Evolutionary conservation across 2,888 invertebrate genomes (phyloP).

Genomic region (Calliphora vomitoria): DNA sequence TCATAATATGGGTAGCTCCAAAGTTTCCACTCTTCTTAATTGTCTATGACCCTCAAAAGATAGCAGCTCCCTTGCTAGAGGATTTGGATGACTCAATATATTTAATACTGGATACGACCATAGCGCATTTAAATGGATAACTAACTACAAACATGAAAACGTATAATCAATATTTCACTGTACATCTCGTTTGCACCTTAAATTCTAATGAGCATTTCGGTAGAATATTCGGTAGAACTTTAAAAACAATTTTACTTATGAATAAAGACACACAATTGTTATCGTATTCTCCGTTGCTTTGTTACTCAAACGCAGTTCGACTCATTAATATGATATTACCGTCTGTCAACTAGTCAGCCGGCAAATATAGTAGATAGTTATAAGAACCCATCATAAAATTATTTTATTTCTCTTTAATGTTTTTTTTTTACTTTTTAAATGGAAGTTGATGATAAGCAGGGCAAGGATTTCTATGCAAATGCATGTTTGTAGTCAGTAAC

Average conservation of each 20-base stretch:
- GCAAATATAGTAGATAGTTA: not conserved
- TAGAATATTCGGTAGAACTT: not conserved
- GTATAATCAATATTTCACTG: not conserved
- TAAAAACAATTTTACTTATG: not conserved
- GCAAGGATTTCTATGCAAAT: too few relatives aligned
- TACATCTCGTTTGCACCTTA: not conserved
- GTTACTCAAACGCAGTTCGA: not conserved
- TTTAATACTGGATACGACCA: too few relatives aligned
- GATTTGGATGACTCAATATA: too few relatives aligned
- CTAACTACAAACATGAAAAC: not conserved
- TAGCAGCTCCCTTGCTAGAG: too few relatives aligned
- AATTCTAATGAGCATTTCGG: not conserved
- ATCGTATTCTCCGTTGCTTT: not conserved
- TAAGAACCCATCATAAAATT: slow-evolving; percentile 20
- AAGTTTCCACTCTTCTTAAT: too few relatives aligned
- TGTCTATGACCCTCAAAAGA: too few relatives aligned
- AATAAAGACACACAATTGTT: too few relatives aligned
- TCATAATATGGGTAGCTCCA: too few relatives aligned
- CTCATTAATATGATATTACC: slow-evolving; percentile 27
- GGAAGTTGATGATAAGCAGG: slow-evolving; percentile 41
- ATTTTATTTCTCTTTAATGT: not conserved
- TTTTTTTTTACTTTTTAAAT: not conserved
- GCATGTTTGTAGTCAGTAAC: too few relatives aligned
- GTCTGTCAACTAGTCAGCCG: not conserved
- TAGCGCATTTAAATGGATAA: too few relatives aligned